These are phyloP conservation scores for Podarcis cretensis DNA, from an alignment of 2,113 vertebrate genomes.

Conservation along the genomic window DNA sequence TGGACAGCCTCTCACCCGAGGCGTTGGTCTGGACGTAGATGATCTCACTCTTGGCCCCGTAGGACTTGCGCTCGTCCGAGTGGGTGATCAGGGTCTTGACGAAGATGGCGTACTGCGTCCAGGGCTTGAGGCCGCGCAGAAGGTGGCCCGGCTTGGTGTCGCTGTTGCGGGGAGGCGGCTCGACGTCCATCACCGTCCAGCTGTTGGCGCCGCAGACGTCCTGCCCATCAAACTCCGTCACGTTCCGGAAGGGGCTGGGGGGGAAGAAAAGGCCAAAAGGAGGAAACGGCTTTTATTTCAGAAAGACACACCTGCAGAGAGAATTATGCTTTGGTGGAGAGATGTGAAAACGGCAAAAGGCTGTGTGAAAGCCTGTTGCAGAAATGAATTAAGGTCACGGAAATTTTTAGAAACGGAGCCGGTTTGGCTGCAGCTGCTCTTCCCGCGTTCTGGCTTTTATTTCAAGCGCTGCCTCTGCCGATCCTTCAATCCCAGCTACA, in stretches of 20 bases:
- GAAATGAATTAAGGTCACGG: too few species aligned
- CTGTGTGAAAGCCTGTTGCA: too few species aligned
- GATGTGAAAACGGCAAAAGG: too few species aligned
- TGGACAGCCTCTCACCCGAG: slow-evolving; percentile 81
- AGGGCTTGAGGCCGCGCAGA: slow-evolving; percentile 89
- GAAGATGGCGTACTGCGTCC: slow-evolving; percentile 97
- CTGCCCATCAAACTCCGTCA: slow-evolving; percentile 97
- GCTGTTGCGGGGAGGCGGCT: slow-evolving; percentile 81
- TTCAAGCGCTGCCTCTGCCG: too few species aligned
- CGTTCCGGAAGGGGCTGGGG: slow-evolving; percentile 89
- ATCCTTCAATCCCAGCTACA: too few species aligned
- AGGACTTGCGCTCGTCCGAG: slow-evolving; percentile 89
- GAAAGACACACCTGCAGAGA: too few species aligned
- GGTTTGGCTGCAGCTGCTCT: too few species aligned
- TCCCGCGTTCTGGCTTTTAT: too few species aligned
- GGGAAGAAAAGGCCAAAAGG: neutral
- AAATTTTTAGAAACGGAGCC: too few species aligned
- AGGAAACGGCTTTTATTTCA: neutral
- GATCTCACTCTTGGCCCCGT: slow-evolving; percentile 96
- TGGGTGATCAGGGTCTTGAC: slow-evolving; percentile 95
- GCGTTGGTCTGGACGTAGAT: slow-evolving; percentile 94
- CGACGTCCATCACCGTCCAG: slow-evolving; percentile 94
- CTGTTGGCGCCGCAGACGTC: slow-evolving; percentile 97
- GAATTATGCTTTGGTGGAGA: too few species aligned
- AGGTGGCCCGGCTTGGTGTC: slow-evolving; percentile 84